Evolutionary conservation across 2,888 invertebrate species (phyloP).

Genomic region (Pseudanteris insignis): DNA sequence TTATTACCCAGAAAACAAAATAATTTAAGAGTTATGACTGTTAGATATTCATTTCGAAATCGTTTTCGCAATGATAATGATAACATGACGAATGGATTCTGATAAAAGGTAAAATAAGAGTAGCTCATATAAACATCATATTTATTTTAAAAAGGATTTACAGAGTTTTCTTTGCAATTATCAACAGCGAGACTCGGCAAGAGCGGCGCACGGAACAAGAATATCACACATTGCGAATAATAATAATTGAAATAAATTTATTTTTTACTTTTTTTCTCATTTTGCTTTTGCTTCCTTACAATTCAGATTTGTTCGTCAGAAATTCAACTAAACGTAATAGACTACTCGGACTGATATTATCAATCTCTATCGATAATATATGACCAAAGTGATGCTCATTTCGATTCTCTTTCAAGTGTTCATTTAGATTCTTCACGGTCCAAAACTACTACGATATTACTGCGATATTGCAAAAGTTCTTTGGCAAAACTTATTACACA

Average conservation of each 20-base stretch:
- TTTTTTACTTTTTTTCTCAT: conserved; percentile 1
- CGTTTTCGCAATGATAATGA: no score
- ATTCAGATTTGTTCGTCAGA: conserved; percentile 29
- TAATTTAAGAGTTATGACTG: no score
- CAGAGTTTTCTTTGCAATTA: conserved; percentile 64
- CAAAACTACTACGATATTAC: conserved; percentile 44
- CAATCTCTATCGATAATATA: conserved; percentile 1
- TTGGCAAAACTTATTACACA: conserved; percentile 68
- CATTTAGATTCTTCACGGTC: conserved; percentile 16
- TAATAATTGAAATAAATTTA: conserved; percentile 33
- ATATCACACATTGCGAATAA: conserved; percentile 61
- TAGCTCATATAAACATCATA: conserved; percentile 64
- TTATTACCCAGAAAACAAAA: no score
- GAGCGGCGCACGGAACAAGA: conserved; percentile 64
- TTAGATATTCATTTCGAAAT: no score
- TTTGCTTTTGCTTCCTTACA: no score
- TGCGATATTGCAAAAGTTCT: conserved; percentile 60
- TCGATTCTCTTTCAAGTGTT: conserved; percentile 18
- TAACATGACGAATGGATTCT: no score
- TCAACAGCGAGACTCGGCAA: conserved; percentile 66
- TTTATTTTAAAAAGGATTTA: conserved; percentile 67
- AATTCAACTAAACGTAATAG: conserved; percentile 24
- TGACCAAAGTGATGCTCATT: conserved; percentile 13
- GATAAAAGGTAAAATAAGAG: conserved; percentile 19
- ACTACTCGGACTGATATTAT: conserved; percentile 11